phyloP scores from a whole-genome alignment of 1,140 invertebrate genomes.

The Bombus polaris region DNA sequence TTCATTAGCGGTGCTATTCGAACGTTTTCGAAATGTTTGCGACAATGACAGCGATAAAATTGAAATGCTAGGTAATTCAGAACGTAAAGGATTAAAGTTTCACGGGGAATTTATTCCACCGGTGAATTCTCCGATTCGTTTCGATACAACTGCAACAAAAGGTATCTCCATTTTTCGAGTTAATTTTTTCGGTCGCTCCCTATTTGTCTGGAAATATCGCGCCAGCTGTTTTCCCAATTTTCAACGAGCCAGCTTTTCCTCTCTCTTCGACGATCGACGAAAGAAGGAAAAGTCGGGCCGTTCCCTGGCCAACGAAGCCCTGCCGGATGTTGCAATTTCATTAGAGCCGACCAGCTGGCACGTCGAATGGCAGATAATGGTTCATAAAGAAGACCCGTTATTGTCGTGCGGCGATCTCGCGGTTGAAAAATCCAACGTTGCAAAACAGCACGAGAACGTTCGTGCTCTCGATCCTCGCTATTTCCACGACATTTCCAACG shows the following conservation, averaged over 20 bases:
- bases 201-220: not conserved
- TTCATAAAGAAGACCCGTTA: conserved; percentile 72
- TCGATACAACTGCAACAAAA: too few species aligned
- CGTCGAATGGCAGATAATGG: conserved; percentile 70
- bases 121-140: too few species aligned
- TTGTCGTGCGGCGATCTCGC: conserved; percentile 68
- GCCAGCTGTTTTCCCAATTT: conserved; percentile 1
- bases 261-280: not conserved
- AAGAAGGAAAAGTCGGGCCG: conserved; percentile 32
- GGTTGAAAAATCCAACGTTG: conserved; percentile 62
- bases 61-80: too few species aligned
- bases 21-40: too few species aligned
- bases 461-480: too few species aligned
- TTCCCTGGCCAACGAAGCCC: not conserved
- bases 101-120: too few species aligned
- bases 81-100: too few species aligned
- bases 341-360: conserved; percentile 57
- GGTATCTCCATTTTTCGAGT: too few species aligned
- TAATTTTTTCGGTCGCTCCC: too few species aligned
- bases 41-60: too few species aligned
- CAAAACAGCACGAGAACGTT: not conserved
- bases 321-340: conserved; percentile 61
- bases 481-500: too few species aligned
- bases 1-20: too few species aligned
- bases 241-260: not conserved